Base-by-base conservation (phyloP, 1,140 invertebrate species). In the Drosophila bipectinata region DNA sequence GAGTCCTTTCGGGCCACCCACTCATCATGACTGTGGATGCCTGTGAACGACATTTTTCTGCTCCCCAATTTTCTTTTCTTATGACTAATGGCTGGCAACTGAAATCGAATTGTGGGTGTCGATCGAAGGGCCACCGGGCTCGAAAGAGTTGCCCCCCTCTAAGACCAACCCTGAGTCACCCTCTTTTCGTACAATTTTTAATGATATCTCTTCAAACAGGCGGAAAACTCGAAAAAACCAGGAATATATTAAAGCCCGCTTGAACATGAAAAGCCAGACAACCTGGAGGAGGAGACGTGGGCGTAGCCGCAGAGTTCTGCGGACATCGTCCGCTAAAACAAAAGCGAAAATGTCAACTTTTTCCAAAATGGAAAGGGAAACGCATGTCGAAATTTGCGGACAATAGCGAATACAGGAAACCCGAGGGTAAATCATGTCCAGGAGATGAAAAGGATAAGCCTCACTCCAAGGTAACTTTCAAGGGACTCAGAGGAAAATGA, bases 1-100 rank as follows among this genome's bases (percentile, higher is more conserved):
- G 24, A 21, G 51, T 54, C 28, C 18, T 55, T 67, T 32, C 54
- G 39, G 48, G 56, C 61, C 41, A 41, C 57, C 69, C 61, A 49
- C 54, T 71, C 48, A 52, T 57, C 54, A 49, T 44, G 41, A n/a
- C n/a, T 18, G 39, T 39, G 57, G 53, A 81, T 79, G 79, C 83
- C 83, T 85, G 82, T 68, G 87, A 82, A 82, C 79, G 82, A 87
- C 82, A 79, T 64, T 79, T 77, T 68, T 47, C 41, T 45, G 55
- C 45, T 49, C 44, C 57, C 72, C 72, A 67, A 59, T 67, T 67
- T 60, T 53, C 41, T 67, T 67, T 75, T 66, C 54, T 44, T 67
- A 75, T 75, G 72, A 75, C 72, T 75, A 85, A 85, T 80, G 79
- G 78, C 59, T 32, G 58, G 45, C 60, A 37, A 28, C 28, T 39